Base-by-base conservation (phyloP, 1,140 invertebrate species). In the Artemia franciscana region DNA sequence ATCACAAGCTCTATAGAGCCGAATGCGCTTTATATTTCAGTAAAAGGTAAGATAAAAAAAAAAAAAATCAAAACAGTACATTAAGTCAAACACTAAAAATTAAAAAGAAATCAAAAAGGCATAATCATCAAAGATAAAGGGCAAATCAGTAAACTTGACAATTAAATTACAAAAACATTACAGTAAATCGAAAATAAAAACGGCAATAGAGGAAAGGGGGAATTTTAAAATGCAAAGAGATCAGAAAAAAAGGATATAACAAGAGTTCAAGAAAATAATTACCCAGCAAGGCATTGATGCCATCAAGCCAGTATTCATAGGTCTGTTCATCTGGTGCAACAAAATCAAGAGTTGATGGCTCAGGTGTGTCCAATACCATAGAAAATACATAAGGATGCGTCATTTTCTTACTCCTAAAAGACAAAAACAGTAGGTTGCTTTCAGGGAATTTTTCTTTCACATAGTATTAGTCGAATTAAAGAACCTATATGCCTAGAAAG, bases 271-370 rank as follows among this genome's bases (percentile, higher is more conserved):
- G 5, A n/a, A 62, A 39, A 5, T 21, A 67, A 30, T 68, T 71
- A 81, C 82, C 84, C 7, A 95, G 75, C 60, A 97, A 75, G 26
- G 88, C 85, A 76, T 94, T 93, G 25, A 97, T 85, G 18, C 91
- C 92, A 76, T 98, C 93, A 1, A 86, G 90, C 92, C 92, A 97
- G 73, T 92, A 91, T 71, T 91, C 84, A 72, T 87, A 93, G 23
- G 83, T 80, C 67, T 84, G 79, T 69, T 94, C 88, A 75, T 91
- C 88, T 0, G 88, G 84, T 24, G 91, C 91, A 1, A 95, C 84
- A 77, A 96, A 95, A 73, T 94, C 88, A 61, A 94, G 73, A 24
- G 86, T 85, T 5, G 77, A 73, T 3, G 77, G 73, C 65, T 82
- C 78, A 9, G 84, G 81, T 24, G 85, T 85, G 71, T 93, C 89